Percentiles rank a stretch among this genome's conserved stretches.
These are phyloP conservation scores for Acanthopleura granulata DNA, from an alignment of 2,888 invertebrate species.

Conservation along the genomic window DNA sequence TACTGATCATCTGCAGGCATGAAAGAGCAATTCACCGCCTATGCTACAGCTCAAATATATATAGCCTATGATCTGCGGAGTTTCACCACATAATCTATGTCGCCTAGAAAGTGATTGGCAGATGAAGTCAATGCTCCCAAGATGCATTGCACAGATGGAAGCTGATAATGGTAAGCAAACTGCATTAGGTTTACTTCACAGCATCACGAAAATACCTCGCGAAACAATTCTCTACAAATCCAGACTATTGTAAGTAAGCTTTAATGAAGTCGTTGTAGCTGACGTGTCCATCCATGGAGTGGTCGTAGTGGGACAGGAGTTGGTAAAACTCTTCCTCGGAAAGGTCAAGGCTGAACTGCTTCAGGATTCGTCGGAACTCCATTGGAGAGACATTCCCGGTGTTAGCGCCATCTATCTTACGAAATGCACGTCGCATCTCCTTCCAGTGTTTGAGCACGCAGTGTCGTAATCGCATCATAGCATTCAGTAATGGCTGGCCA, in stretches of 20 bases:
- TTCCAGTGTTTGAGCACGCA: constrained; percentile 63
- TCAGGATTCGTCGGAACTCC: constrained; percentile 58
- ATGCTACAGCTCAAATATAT: too few relatives aligned
- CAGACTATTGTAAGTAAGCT: constrained; percentile 46
- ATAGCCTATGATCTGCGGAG: too few relatives aligned
- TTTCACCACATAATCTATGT: too few relatives aligned
- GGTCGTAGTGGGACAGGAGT: constrained; percentile 59
- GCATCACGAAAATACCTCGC: too few relatives aligned
- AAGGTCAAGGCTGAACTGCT: constrained; percentile 60
- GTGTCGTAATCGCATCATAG: constrained; percentile 49
- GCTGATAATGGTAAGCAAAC: too few relatives aligned
- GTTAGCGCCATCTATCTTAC: constrained; percentile 44
- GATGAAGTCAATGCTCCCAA: too few relatives aligned
- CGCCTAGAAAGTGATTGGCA: too few relatives aligned
- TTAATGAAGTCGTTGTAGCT: constrained; percentile 66
- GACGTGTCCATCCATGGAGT: constrained; percentile 53
- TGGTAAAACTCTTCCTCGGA: constrained; percentile 65
- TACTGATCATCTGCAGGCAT: too few relatives aligned
- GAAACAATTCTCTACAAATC: constrained; percentile 20
- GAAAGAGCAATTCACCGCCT: too few relatives aligned
- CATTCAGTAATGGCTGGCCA: constrained; percentile 32
- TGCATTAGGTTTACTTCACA: too few relatives aligned
- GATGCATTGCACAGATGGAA: too few relatives aligned
- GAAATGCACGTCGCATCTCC: constrained; percentile 62
- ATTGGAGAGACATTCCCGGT: constrained; percentile 47